A percentile compares a stretch with the other conserved stretches of the same genome.
These are phyloP conservation scores for Butastur rufipennis DNA, from an alignment of 2,113 vertebrate species.

Conservation along the genomic window DNA sequence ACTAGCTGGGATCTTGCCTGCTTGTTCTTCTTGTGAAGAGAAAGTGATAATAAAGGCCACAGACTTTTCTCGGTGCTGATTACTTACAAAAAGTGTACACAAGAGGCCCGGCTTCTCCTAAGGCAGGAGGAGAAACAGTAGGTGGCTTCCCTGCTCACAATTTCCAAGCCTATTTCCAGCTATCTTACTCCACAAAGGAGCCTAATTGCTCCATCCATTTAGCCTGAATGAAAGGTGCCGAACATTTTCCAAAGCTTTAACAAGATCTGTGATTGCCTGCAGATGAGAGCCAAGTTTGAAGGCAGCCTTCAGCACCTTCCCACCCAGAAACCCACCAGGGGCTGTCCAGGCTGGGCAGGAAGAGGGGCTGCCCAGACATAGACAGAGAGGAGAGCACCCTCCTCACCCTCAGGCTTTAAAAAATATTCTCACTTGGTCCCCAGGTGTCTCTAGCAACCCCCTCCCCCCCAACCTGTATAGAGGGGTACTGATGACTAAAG, in stretches of 20 bases:
- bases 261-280: not conserved
- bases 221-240: not conserved
- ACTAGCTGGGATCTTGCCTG: not conserved
- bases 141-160: not conserved
- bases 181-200: not conserved
- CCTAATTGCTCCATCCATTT: not conserved
- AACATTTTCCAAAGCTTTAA: not conserved
- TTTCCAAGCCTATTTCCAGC: not conserved
- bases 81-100: not conserved
- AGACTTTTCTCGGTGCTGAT: not conserved
- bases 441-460: not conserved
- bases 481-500: not conserved
- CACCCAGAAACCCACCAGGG: accelerated
- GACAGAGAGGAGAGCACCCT: not conserved
- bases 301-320: not conserved
- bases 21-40: not conserved
- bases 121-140: not conserved
- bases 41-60: not conserved
- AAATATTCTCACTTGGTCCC: not conserved
- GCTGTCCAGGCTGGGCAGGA: not conserved
- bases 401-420: not conserved
- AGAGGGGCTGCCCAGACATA: not conserved
- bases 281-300: not conserved
- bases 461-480: too few species aligned
- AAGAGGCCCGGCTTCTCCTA: not conserved